Evolutionary conservation across 2,113 vertebrate genomes (phyloP), one percentile per base, ranked within the genome.

Genomic region (Sarotherodon lohbergeri): DNA sequence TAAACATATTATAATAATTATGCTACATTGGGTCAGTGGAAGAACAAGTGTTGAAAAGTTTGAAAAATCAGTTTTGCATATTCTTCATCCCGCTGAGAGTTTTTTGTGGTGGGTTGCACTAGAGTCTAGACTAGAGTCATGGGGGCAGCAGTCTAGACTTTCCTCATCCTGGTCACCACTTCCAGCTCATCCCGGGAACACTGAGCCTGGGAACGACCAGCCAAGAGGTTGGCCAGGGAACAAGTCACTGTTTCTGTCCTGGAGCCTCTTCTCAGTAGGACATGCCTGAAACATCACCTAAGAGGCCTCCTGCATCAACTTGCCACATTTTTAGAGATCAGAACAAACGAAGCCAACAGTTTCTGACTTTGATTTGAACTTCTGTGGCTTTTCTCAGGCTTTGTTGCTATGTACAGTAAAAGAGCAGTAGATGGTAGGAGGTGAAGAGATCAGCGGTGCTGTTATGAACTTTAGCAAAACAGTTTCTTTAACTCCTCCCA

Each of bases 381-480:
- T 34, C 5, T 7, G 9, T 36, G 17, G 57, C 16, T 61, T 61
- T 61, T 61, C 57, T 61, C 57, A 34, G 16, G 57, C 16, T 61
- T 32, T 61, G 57, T 34, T 66, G 32, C 32, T 0, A 66, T 36
- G 61, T 36, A 0, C 32, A 1, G 32, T 66, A 5, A 66, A 66
- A n/a, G 17, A 66, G 10, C 6, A 11, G 32, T 66, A 17, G n/a
- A 36, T 66, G 59, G 1, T 16, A 63, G 29, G 16, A 63, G 29
- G 29, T 63, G 59, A 61, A 0, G 3, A 61, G 57, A 6, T 6
- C 29, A 32, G 55, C 2, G 0, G 24, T 32, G 56, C 27, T 59
- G 4, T 32, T 32, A 32, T 59, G 56, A 59, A 59, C 14, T 7
- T 29, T 7, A 10, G 2, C 59, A 34, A 19, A 63, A 63, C 9